Evolutionary conservation across 2,113 vertebrate genomes (phyloP), one percentile per base, ranked within the genome.

Genomic region (Seriola aureovittata): DNA sequence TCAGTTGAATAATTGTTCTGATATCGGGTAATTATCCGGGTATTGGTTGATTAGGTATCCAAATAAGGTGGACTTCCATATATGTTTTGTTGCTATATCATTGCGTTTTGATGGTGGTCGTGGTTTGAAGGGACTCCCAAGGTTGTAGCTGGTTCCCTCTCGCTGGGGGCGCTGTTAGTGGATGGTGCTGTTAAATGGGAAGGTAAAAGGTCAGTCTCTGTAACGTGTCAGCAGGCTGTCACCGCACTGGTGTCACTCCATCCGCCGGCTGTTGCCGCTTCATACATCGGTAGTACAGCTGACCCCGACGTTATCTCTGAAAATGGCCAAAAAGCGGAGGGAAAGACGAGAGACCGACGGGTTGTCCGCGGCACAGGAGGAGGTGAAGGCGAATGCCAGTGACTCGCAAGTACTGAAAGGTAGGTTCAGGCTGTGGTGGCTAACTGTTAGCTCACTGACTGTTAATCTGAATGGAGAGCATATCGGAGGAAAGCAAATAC

Each of bases 301-400:
- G 42, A 64, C 8, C 57, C 62, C 23, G 11, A 19, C 4, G 1
- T 55, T 21, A 38, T 64, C n/a, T 3, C 1, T 8, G 29, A 59
- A 87, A 73, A 96, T 95, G 95, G 90, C 92, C 21, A 96, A 93
- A 75, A 96, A 95, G 80, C 93, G 95, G 75, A 93, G 89, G 88
- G 93, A 94, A 48, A 85, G 54, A 62, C 87, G 84, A 32, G 94
- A 95, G 29, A 74, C 50, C 2, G 93, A 94, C n/a, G 73, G 25
- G 5, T 46, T 85, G 75, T 76, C 87, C 2, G 48, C 83, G 32
- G 32, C 38, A 1, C 82, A 90, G 12, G 90, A 92, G 21, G 93
- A 94, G 25, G 44, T 75, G 72, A 92, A 88, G 71, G 66, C 71
- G 40, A 80, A 74, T n/a, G 79, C 42, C 5, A 50, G 36, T 21